Evolutionary conservation across 2,113 vertebrate species (phyloP).

Genomic region (Lipophrys pholis): DNA sequence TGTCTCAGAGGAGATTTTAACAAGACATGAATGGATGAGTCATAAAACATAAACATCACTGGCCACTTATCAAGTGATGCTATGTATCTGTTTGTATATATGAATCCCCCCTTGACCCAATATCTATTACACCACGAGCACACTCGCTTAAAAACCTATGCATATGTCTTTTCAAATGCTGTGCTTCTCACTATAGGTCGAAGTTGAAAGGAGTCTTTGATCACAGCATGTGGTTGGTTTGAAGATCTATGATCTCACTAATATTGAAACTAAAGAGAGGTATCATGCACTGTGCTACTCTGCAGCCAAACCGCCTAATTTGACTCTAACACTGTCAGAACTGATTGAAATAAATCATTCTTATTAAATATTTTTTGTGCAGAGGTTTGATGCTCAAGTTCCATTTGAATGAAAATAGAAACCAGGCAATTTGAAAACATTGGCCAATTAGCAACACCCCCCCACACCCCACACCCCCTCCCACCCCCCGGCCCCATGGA

Average conservation of each 20-base stretch:
- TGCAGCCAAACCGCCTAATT: neutral
- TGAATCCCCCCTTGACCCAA: constrained; percentile 25
- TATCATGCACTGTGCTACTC: constrained; percentile 23
- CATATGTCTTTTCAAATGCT: constrained; percentile 41
- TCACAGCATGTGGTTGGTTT: constrained; percentile 56
- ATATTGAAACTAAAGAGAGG: constrained; percentile 52
- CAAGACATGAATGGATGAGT: neutral
- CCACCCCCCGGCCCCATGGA: constrained; percentile 42
- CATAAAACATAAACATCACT: constrained; percentile 40
- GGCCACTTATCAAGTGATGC: constrained; percentile 3
- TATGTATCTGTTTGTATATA: constrained; percentile 20
- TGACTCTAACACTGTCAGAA: neutral
- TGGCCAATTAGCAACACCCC: constrained; percentile 46
- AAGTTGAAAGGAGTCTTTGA: constrained; percentile 71
- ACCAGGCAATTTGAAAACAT: constrained; percentile 41
- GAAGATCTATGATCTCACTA: constrained; percentile 51
- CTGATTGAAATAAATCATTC: too few species aligned
- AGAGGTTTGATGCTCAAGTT: constrained; percentile 12
- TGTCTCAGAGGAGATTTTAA: constrained; percentile 26
- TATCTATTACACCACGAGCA: constrained; percentile 17
- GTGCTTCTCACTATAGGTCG: constrained; percentile 46
- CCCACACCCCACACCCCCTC: constrained; percentile 1
- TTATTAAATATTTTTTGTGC: too few species aligned
- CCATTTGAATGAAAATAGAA: constrained; percentile 50
- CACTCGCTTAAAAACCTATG: constrained; percentile 35